Percentiles rank a stretch among this genome's conserved stretches.
Evolutionary conservation across 2,888 invertebrate genomes (phyloP).

Genomic region (Coremacera marginata): DNA sequence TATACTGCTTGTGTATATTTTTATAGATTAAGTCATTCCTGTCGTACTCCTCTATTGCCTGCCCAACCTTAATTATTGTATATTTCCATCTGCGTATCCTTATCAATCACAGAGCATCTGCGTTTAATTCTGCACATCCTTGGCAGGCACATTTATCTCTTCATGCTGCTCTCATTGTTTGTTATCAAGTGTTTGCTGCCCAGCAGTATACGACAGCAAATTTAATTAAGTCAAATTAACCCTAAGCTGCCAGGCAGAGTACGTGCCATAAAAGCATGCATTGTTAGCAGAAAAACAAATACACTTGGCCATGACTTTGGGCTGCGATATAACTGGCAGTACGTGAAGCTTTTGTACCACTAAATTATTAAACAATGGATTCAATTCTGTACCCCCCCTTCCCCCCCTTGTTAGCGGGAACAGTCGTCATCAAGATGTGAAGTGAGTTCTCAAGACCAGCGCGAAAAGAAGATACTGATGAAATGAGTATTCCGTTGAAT

Average conservation of each 20-base stretch:
- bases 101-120: constrained; percentile 41
- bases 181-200: neutral
- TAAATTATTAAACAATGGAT: neutral
- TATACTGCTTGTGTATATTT: neutral
- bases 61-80: neutral
- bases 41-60: neutral
- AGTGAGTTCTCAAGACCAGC: too few species aligned
- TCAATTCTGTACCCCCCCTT: too few species aligned
- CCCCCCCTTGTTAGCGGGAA: too few species aligned
- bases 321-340: too few species aligned
- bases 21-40: neutral
- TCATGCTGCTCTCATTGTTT: neutral
- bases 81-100: constrained; percentile 2
- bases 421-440: too few species aligned
- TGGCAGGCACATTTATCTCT: constrained; percentile 15
- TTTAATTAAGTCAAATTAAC: neutral
- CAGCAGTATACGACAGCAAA: neutral
- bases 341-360: constrained; percentile 23
- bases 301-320: too few species aligned
- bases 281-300: too few species aligned
- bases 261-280: too few species aligned
- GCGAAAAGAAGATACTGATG: too few species aligned
- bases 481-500: too few species aligned
- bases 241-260: too few species aligned
- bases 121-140: constrained; percentile 29